Percentiles rank a stretch among this genome's conserved stretches.
Conservation (phyloP, 2,888 invertebrate genomes). For the Leptopterna dolabrata region DNA sequence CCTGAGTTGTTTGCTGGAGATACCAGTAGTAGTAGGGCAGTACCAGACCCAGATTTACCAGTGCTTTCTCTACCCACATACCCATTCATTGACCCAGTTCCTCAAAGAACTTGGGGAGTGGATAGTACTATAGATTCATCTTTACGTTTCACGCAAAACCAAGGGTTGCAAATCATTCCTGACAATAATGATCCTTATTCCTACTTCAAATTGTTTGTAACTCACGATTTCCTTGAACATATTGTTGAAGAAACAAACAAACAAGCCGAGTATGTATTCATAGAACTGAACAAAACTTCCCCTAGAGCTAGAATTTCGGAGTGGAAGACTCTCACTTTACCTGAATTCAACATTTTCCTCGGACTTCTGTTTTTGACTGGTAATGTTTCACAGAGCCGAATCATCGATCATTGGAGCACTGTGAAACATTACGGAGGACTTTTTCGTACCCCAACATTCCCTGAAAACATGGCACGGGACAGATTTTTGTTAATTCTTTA, state of each 20-base stretch:
- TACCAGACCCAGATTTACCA: no score
- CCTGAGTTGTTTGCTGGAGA: no score
- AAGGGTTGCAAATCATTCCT: neutral
- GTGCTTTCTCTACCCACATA: no score
- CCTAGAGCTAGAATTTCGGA: neutral
- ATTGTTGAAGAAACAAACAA: slow-evolving; percentile 1
- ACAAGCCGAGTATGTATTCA: neutral
- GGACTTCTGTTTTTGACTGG: neutral
- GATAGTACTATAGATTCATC: neutral
- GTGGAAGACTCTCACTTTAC: neutral
- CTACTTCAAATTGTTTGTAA: neutral
- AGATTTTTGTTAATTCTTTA: neutral
- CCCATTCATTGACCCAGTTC: no score
- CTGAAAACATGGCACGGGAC: neutral
- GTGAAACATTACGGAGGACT: neutral
- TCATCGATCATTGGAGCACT: neutral
- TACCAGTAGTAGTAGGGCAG: no score
- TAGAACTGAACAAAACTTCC: neutral
- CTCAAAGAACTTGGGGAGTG: neutral
- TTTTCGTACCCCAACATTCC: neutral
- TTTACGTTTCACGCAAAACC: neutral
- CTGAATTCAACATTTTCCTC: neutral
- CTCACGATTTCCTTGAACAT: neutral
- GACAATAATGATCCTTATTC: neutral
- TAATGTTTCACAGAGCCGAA: neutral